Evolutionary conservation across 2,113 vertebrate genomes (phyloP), one percentile per base, ranked within the genome.

Genomic region (Syngnathus scovelli): DNA sequence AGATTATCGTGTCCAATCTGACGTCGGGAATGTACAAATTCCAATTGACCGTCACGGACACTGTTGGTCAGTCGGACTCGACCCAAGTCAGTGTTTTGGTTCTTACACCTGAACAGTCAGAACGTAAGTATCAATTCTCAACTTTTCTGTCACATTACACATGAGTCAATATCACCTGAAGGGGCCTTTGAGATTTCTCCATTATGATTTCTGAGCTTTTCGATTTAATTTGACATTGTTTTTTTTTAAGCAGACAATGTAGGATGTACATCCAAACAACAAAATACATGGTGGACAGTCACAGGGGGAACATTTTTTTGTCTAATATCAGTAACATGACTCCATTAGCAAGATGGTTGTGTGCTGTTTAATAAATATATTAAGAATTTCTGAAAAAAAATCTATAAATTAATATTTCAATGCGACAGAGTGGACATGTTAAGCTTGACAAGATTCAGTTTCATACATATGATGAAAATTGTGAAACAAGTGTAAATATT

Each of bases 91-190:
- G 92, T 0, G 77, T 99, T 68, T 77, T 92, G 19, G 97, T 98
- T 58, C 89, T 99, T 27, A 94, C 92, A 0, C 60, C 90, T 7
- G 93, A 94, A 61, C 92, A 97, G 84, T 95, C 97, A 1, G 90
- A 92, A 73, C 91, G 97, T 98, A 76, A 93, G 92, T 86, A 54
- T 67, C 49, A 18, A 11, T 48, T 64, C 12, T 3, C 61, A 62
- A 27, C 13, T 16, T 58, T 58, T 36, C 52, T 4, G n/a, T 23
- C 3, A n/a, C 21, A 9, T 21, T 55, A 2, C 27, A 36, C 27
- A 16, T 3, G 44, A 46, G 37, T n/a, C 59, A 39, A 2, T 1
- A 18, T 38, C 37, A 38, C 33, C 16, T 21, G 10, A n/a, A 61
- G 38, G 10, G 8, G 39, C 5, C 55, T 56, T 13, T 27, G 23